Conservation (phyloP, 2,888 invertebrate species). For the Liopterus haemorrhoidalis region DNA sequence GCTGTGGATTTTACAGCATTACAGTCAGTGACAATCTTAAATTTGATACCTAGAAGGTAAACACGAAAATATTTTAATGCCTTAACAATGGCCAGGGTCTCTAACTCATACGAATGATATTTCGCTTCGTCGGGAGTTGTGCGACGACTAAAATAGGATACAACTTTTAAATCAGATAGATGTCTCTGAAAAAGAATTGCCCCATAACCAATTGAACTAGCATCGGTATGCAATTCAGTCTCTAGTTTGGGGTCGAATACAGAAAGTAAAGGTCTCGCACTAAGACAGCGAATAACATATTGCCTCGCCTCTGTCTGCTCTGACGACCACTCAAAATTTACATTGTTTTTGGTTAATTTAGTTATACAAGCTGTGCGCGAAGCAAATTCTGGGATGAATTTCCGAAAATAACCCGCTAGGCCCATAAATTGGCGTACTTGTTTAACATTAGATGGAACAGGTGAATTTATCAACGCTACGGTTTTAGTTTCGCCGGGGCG, state of each 20-base stretch:
- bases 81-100: slow-evolving; percentile 37
- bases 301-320: slow-evolving; percentile 26
- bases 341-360: slow-evolving; percentile 18
- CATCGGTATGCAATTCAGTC: slow-evolving; percentile 36
- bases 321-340: slow-evolving; percentile 25
- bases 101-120: slow-evolving; percentile 36
- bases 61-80: slow-evolving; percentile 33
- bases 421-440: slow-evolving; percentile 36
- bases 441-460: slow-evolving; percentile 30
- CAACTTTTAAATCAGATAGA: slow-evolving; percentile 21
- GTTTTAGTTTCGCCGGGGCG: slow-evolving; percentile 33
- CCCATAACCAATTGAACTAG: slow-evolving; percentile 32
- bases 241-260: slow-evolving; percentile 30
- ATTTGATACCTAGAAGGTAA: slow-evolving; percentile 32
- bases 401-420: slow-evolving; percentile 36
- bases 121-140: slow-evolving; percentile 32
- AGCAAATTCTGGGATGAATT: slow-evolving; percentile 32
- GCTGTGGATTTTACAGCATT: slow-evolving; percentile 35
- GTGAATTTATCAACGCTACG: slow-evolving; percentile 29
- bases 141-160: slow-evolving; percentile 34
- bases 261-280: slow-evolving; percentile 31
- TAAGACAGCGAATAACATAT: slow-evolving; percentile 25
- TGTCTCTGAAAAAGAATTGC: slow-evolving; percentile 36
- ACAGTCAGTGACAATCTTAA: slow-evolving; percentile 38
- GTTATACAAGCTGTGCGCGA: slow-evolving; percentile 30